Percentiles rank a stretch among this genome's conserved stretches.
phyloP scores from a whole-genome alignment of 2,797 vertebrate genomes.

The Eidolon dupreanum region DNA sequence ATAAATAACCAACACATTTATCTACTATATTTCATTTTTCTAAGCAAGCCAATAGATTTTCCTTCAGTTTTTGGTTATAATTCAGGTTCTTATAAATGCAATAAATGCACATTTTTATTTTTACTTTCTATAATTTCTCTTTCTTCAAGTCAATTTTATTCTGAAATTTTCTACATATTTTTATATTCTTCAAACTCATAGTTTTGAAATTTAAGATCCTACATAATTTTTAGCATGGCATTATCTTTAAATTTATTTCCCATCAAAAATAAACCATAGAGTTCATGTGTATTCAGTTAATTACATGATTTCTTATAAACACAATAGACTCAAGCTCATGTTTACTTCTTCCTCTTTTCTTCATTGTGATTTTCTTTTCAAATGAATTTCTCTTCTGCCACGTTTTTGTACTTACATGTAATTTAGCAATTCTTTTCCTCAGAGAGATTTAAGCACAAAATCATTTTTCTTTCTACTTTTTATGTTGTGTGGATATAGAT shows the following conservation, averaged over 20 bases:
- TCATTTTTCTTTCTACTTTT: background rate
- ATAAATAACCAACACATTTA: conserved; percentile 10
- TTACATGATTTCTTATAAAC: background rate
- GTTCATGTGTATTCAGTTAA: background rate
- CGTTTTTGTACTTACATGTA: conserved; percentile 16
- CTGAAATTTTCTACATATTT: background rate
- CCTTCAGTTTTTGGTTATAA: background rate
- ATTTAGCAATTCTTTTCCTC: background rate
- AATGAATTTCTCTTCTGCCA: background rate
- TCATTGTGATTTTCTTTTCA: conserved; percentile 21
- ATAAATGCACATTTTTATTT: background rate
- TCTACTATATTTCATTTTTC: background rate
- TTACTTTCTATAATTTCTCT: conserved; percentile 24
- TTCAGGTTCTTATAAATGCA: background rate
- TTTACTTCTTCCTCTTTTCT: background rate
- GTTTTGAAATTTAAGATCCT: background rate
- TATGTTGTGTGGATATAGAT: background rate
- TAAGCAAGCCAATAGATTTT: background rate
- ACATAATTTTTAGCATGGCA: background rate
- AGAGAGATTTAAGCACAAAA: background rate
- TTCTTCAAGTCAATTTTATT: conserved; percentile 54
- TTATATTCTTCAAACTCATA: background rate
- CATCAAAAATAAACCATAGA: background rate
- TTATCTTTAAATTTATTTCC: conserved; percentile 28
- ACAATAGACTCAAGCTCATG: background rate